phyloP scores from a whole-genome alignment of 2,113 vertebrate genomes.

The Crotalus viridis region DNA sequence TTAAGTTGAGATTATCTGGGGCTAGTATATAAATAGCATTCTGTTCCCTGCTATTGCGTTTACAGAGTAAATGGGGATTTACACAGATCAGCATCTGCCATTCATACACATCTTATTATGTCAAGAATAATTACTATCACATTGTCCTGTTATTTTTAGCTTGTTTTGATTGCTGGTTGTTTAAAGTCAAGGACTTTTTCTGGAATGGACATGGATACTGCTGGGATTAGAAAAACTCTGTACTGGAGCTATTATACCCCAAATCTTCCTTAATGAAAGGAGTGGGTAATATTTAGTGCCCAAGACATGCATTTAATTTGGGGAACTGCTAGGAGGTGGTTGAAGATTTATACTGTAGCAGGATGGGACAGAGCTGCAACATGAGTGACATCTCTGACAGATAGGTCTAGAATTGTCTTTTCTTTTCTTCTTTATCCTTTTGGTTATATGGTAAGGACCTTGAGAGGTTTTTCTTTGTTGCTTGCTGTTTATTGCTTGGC shows the following conservation, averaged over 20 bases:
- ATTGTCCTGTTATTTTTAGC: conserved; percentile 22
- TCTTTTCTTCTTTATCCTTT: not conserved
- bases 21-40: not conserved
- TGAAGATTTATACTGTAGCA: not conserved
- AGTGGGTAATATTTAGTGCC: not conserved
- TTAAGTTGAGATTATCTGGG: conserved; percentile 11
- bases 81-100: not conserved
- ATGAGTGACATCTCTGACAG: not conserved
- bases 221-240: not conserved
- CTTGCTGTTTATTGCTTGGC: not conserved
- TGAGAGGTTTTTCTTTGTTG: not conserved
- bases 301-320: not conserved
- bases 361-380: not conserved
- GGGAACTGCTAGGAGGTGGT: not conserved
- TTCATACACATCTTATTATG: conserved; percentile 33
- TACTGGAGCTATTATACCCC: not conserved
- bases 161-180: conserved; percentile 18
- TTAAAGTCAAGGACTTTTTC: conserved; percentile 6
- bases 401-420: not conserved
- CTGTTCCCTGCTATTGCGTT: not conserved
- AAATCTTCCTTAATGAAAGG: not conserved
- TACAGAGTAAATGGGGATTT: conserved; percentile 20
- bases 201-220: not conserved
- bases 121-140: conserved; percentile 21
- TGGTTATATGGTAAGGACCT: not conserved